Evolutionary conservation across 2,113 vertebrate genomes (phyloP), one percentile per base, ranked within the genome.

Genomic region (Crotalus horridus): DNA sequence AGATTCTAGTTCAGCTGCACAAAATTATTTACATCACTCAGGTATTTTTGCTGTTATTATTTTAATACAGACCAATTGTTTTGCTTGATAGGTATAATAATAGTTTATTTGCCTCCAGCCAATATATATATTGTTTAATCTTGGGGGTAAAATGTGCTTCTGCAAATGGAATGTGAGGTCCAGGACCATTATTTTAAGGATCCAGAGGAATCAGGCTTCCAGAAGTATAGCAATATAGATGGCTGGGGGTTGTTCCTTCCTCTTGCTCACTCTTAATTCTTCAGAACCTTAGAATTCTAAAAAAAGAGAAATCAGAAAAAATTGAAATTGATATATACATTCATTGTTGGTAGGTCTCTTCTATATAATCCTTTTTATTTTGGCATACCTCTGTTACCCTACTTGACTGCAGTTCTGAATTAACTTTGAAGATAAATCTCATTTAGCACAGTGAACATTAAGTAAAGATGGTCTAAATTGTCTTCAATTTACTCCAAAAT

Each of bases 21-120:
- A 99, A 99, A 97, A 97, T 99, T 93, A 97, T 99, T 94, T 99
- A 98, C 94, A 98, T 99, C 96, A 98, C 98, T 81, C 98, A 99
- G 97, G 98, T 99, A 96, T 90, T 85, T 53, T 93, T 92, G n/a
- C 91, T 90, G 59, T 92, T 94, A 46, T 58, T 91, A 81, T 5
- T 33, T 91, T 54, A 39, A 15, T 69, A 51, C 4, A 55, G 55
- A 11, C 5, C 53, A 94, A 94, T 95, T 88, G 88, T 94, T 69
- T 95, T 95, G 95, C 93, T 95, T 91, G 89, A 92, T 89, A 91
- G 87, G 55, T 91, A 29, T 81, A 93, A 95, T 89, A 94, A 61
- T 23, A 4, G 26, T 33, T 51, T 89, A 26, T 21, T 24, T 87
- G 26, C 39, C 61, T 10, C 4, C 7, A 46, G 26, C 12, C 5